Percentiles rank a stretch among this genome's conserved stretches.
Conservation (phyloP, 23 tunicate species). For the Oikopleura albicans region DNA sequence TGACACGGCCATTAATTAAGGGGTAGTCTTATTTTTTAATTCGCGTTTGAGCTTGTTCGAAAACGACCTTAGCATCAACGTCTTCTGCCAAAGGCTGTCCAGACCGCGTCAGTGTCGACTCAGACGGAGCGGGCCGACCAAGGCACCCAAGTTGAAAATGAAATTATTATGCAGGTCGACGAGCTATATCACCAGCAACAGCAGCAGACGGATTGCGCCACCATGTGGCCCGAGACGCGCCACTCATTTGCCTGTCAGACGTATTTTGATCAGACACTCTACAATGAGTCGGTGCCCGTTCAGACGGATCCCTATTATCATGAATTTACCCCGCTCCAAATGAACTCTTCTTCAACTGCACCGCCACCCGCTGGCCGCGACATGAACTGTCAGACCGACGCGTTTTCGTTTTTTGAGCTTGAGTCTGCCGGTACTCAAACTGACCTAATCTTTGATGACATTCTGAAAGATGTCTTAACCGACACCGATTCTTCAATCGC, state of each 20-base stretch:
- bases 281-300: not conserved
- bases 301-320: not conserved
- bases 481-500: too few relatives aligned
- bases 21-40: too few relatives aligned
- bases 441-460: not conserved
- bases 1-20: too few relatives aligned
- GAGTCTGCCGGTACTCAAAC: slow-evolving; percentile 12
- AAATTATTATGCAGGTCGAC: not conserved
- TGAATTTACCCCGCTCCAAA: too few relatives aligned
- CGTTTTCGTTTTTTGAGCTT: not conserved
- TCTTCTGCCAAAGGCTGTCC: not conserved
- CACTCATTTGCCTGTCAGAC: not conserved
- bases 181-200: not conserved
- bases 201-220: not conserved
- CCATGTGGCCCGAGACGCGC: not conserved
- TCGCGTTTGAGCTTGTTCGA: too few relatives aligned
- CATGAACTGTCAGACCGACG: not conserved
- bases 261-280: not conserved
- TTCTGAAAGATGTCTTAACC: not conserved
- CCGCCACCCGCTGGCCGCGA: too few relatives aligned
- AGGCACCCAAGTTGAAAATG: too few relatives aligned
- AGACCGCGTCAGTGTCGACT: not conserved
- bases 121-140: too few relatives aligned
- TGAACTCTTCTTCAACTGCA: too few relatives aligned
- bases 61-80: too few relatives aligned